Conservation (phyloP, 2,113 vertebrate species). For the Paramormyrops kingsleyae region DNA sequence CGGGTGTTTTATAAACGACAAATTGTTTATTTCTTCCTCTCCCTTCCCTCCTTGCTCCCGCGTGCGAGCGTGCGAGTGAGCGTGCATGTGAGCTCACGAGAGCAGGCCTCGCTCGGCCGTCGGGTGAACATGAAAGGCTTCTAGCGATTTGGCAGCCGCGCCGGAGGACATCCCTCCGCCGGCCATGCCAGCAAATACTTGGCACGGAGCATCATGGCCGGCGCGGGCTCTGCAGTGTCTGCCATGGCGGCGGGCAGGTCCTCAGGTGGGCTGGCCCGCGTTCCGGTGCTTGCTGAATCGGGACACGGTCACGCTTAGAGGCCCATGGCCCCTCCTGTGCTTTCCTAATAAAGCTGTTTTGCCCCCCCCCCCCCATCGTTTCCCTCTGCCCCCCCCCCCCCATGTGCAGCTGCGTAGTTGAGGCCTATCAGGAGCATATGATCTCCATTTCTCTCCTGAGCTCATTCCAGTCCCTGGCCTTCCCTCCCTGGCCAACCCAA, state of each 20-base stretch:
- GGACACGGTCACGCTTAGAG: not conserved
- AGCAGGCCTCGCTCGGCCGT: constrained; percentile 46
- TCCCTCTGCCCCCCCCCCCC: not conserved
- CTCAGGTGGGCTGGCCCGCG: not conserved
- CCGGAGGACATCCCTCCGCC: constrained; percentile 79
- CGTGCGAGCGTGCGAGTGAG: not conserved
- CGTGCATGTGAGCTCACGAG: not conserved
- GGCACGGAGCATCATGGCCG: constrained; percentile 66
- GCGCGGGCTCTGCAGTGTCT: constrained; percentile 65
- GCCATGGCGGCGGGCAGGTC: constrained; percentile 36
- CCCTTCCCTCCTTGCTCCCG: not conserved
- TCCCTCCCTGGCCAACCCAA: not conserved
- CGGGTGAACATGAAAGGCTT: constrained; percentile 60
- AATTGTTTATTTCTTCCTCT: not conserved
- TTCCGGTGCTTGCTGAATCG: not conserved
- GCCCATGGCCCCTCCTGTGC: not conserved
- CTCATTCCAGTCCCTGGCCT: too few relatives aligned
- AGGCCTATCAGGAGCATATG: too few relatives aligned
- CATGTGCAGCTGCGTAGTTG: too few relatives aligned
- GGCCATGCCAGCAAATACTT: constrained; percentile 73
- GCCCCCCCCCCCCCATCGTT: not conserved
- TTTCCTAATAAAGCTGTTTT: constrained; percentile 41
- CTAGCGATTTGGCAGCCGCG: constrained; percentile 71
- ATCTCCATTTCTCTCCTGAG: too few relatives aligned
- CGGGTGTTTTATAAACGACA: constrained; percentile 36